These are phyloP conservation scores for Melanotaenia parkinsoni DNA, from an alignment of 2,797 vertebrate species.

Conservation along the genomic window DNA sequence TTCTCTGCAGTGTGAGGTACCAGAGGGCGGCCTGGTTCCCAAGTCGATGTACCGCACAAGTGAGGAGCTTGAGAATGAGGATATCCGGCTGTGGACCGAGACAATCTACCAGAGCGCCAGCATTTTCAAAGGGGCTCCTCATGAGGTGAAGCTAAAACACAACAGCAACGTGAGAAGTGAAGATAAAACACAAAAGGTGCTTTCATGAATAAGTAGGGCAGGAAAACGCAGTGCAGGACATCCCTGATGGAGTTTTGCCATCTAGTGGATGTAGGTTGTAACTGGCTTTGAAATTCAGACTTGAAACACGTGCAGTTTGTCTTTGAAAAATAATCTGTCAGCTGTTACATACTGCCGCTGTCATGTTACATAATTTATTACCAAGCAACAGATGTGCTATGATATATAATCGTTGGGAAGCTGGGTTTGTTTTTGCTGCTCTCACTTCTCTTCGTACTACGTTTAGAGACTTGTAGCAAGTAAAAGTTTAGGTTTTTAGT, in stretches of 20 bases:
- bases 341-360: slow-evolving; percentile 9
- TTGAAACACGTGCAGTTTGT: neutral
- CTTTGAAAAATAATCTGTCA: slow-evolving; percentile 19
- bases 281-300: neutral
- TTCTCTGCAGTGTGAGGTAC: slow-evolving; percentile 91
- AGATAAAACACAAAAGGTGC: neutral
- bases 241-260: slow-evolving; percentile 43
- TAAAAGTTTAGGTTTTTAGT: neutral
- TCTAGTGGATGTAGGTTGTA: slow-evolving; percentile 52
- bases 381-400: neutral
- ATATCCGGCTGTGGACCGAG: slow-evolving; percentile 94
- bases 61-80: slow-evolving; percentile 95
- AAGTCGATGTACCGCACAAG: slow-evolving; percentile 96
- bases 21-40: slow-evolving; percentile 96
- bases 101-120: slow-evolving; percentile 99
- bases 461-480: neutral
- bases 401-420: slow-evolving; percentile 14
- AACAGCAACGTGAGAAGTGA: neutral
- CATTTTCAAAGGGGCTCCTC: slow-evolving; percentile 96
- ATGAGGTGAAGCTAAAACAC: slow-evolving; percentile 85
- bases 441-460: neutral
- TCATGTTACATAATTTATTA: slow-evolving; percentile 23
- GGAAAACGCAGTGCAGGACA: neutral
- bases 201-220: slow-evolving; percentile 35
- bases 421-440: neutral